Conservation (phyloP, 2,797 vertebrate genomes). For the Odontamblyopus lacepedii region DNA sequence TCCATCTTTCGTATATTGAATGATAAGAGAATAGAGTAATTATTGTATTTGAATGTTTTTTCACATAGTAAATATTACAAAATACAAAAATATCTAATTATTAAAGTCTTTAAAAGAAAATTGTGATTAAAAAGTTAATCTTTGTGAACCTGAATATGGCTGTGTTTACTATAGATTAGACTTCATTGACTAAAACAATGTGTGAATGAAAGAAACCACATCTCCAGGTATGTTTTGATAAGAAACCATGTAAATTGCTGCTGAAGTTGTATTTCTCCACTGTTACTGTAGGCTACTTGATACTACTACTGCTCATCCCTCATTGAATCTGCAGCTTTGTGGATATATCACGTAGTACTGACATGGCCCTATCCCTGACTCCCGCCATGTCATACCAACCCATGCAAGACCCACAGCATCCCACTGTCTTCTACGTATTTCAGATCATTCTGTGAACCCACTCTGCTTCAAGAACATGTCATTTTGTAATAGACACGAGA, state of each 20-base stretch:
- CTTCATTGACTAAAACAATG: neutral
- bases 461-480: conserved; percentile 33
- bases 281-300: conserved; percentile 22
- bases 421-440: conserved; percentile 37
- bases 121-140: too few species aligned
- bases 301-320: conserved; percentile 21
- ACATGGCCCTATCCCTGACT: conserved; percentile 21
- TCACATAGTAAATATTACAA: too few species aligned
- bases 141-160: too few species aligned
- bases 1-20: too few species aligned
- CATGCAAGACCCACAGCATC: conserved; percentile 20
- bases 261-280: conserved; percentile 8
- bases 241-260: neutral
- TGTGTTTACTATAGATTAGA: too few species aligned
- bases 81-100: too few species aligned
- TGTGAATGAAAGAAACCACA: neutral
- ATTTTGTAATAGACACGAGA: conserved; percentile 5
- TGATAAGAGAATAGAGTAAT: too few species aligned
- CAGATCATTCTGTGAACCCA: conserved; percentile 42
- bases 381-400: conserved; percentile 34
- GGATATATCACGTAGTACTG: conserved; percentile 23
- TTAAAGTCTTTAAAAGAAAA: too few species aligned
- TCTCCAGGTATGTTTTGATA: neutral
- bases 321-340: conserved; percentile 24
- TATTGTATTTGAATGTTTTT: too few species aligned